These are phyloP conservation scores for Drosophila putrida DNA, from an alignment of 2,888 invertebrate genomes.

Conservation along the genomic window DNA sequence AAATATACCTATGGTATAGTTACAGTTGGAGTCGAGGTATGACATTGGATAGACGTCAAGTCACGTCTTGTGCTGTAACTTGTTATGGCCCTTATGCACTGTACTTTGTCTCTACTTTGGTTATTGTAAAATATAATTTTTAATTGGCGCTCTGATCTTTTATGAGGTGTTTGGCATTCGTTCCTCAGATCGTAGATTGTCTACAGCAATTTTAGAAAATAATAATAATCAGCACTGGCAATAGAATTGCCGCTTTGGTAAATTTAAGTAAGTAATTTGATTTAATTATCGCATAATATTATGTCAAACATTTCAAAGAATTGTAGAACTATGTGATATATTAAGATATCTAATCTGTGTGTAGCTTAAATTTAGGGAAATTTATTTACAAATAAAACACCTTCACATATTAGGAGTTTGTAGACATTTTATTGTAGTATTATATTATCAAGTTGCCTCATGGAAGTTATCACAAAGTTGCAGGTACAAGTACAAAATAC, in stretches of 20 bases:
- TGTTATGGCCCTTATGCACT: constrained; percentile 45
- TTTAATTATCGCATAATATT: neutral
- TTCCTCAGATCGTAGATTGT: constrained; percentile 29
- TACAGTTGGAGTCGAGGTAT: constrained; percentile 30
- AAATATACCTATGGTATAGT: constrained; percentile 13
- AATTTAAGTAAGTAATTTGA: constrained; percentile 11
- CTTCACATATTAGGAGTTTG: constrained; percentile 36
- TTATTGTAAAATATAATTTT: constrained; percentile 60
- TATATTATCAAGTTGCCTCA: constrained; percentile 47
- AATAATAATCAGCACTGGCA: constrained; percentile 16
- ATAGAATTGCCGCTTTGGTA: constrained; percentile 23
- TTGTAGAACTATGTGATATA: neutral
- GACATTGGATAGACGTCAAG: constrained; percentile 51
- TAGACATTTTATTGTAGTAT: constrained; percentile 57
- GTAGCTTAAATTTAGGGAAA: neutral
- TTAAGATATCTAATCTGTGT: neutral
- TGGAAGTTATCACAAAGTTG: constrained; percentile 63
- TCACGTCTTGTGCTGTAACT: constrained; percentile 60
- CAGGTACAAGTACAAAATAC: constrained; percentile 33
- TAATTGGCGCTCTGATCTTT: constrained; percentile 50
- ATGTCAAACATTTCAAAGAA: neutral
- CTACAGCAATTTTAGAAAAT: constrained; percentile 5
- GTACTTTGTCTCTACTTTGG: constrained; percentile 16
- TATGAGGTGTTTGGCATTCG: constrained; percentile 43
- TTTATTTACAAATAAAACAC: constrained; percentile 53